phyloP scores from a whole-genome alignment of 2,797 vertebrate species.

The Psittacula echo region DNA sequence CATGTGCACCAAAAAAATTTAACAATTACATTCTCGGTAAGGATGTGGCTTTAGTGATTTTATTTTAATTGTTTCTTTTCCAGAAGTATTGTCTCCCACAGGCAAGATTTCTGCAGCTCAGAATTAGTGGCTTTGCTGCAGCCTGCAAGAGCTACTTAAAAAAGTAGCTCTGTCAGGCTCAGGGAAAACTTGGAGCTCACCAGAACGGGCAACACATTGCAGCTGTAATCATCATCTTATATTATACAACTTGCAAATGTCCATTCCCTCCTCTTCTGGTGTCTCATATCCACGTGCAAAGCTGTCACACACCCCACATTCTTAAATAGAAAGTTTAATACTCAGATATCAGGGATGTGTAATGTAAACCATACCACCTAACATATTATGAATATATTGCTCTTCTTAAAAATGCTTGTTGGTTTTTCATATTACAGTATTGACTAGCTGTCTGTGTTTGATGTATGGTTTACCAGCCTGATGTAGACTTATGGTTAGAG shows the following conservation, averaged over 20 bases:
- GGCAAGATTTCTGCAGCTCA: slow-evolving; percentile 37
- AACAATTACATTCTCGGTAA: slow-evolving; percentile 49
- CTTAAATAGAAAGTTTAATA: slow-evolving; percentile 61
- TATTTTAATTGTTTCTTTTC: slow-evolving; percentile 61
- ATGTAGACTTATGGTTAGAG: slow-evolving; percentile 93
- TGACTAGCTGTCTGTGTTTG: slow-evolving; percentile 94
- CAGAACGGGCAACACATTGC: slow-evolving; percentile 10
- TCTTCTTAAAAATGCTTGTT: slow-evolving; percentile 89
- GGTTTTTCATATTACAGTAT: slow-evolving; percentile 93
- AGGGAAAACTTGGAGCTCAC: slow-evolving; percentile 23
- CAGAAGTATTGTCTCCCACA: slow-evolving; percentile 51
- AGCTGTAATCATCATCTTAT: slow-evolving; percentile 51
- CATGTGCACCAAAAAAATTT: slow-evolving; percentile 21
- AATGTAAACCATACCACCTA: slow-evolving; percentile 76
- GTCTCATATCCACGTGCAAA: slow-evolving; percentile 46
- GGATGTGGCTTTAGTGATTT: slow-evolving; percentile 59
- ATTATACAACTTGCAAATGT: slow-evolving; percentile 41
- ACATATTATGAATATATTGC: slow-evolving; percentile 86
- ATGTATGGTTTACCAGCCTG: slow-evolving; percentile 89
- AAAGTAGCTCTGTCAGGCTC: neutral
- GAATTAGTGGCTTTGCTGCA: slow-evolving; percentile 38
- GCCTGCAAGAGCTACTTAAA: neutral
- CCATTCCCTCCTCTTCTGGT: slow-evolving; percentile 25
- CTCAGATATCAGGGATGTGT: slow-evolving; percentile 59
- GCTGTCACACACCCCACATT: slow-evolving; percentile 40